Conservation (phyloP, 1,140 invertebrate species). For the Drosophila mayri region DNA sequence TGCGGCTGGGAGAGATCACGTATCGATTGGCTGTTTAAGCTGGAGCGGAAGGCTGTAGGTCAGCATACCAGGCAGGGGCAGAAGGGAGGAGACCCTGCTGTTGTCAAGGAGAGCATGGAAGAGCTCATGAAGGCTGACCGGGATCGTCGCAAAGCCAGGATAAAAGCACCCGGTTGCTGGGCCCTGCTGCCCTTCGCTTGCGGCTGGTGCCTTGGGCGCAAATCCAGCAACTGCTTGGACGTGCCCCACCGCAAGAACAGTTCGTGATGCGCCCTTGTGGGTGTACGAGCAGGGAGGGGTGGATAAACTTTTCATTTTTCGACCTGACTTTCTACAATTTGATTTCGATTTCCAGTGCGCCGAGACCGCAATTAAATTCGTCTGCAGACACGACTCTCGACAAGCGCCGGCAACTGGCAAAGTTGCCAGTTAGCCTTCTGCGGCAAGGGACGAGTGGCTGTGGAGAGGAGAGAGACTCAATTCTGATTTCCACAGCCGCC, state of each 20-base stretch:
- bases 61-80: slow-evolving; percentile 1
- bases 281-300: not conserved
- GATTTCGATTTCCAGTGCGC: slow-evolving; percentile 36
- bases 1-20: slow-evolving; percentile 55
- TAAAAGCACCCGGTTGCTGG: slow-evolving; percentile 21
- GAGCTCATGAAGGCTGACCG: not conserved
- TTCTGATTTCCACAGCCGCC: slow-evolving; percentile 8
- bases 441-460: slow-evolving; percentile 23
- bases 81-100: not conserved
- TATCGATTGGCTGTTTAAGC: slow-evolving; percentile 54
- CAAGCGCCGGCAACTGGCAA: slow-evolving; percentile 30
- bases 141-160: not conserved
- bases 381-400: slow-evolving; percentile 27
- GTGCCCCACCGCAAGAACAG: slow-evolving; percentile 4
- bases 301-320: slow-evolving; percentile 22
- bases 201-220: not conserved
- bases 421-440: slow-evolving; percentile 20
- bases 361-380: slow-evolving; percentile 52
- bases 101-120: not conserved
- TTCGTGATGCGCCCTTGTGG: slow-evolving; percentile 26
- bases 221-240: slow-evolving; percentile 23
- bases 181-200: slow-evolving; percentile 32
- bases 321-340: slow-evolving; percentile 25
- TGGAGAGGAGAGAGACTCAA: not conserved
- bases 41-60: slow-evolving; percentile 32